Percentiles rank a stretch among this genome's conserved stretches.
phyloP scores from a whole-genome alignment of 2,797 vertebrate genomes.

The Pangasius mekongensis region DNA sequence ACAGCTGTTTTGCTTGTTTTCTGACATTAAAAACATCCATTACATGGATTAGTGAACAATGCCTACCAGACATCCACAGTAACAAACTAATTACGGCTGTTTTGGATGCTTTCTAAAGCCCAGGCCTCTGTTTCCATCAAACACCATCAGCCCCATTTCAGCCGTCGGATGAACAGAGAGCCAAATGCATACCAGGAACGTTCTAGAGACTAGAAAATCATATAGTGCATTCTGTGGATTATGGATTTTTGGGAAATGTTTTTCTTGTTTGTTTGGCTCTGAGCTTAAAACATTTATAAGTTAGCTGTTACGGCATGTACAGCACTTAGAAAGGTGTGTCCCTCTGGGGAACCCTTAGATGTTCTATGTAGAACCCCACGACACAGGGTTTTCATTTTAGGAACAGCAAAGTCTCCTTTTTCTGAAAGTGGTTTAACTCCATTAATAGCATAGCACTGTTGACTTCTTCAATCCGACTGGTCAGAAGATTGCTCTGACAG shows the following conservation, averaged over 20 bases:
- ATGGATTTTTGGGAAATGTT: background rate
- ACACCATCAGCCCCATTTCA: constrained; percentile 1
- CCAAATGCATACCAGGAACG: background rate
- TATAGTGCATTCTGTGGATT: background rate
- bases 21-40: constrained; percentile 54
- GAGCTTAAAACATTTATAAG: constrained; percentile 1
- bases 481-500: background rate
- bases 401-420: background rate
- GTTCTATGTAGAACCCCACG: background rate
- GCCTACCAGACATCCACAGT: constrained; percentile 34
- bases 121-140: constrained; percentile 6
- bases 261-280: background rate
- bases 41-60: constrained; percentile 42
- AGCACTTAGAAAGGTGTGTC: constrained; percentile 11
- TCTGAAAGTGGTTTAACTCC: background rate
- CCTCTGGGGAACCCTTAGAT: background rate
- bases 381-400: too few species aligned
- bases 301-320: background rate
- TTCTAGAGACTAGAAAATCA: background rate
- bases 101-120: constrained; percentile 19
- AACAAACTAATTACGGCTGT: constrained; percentile 34
- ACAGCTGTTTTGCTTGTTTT: constrained; percentile 54
- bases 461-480: background rate
- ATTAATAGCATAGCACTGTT: background rate
- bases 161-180: background rate